Evolutionary conservation across 1,140 invertebrate genomes (phyloP).

Genomic region (Drosophila takahashii): DNA sequence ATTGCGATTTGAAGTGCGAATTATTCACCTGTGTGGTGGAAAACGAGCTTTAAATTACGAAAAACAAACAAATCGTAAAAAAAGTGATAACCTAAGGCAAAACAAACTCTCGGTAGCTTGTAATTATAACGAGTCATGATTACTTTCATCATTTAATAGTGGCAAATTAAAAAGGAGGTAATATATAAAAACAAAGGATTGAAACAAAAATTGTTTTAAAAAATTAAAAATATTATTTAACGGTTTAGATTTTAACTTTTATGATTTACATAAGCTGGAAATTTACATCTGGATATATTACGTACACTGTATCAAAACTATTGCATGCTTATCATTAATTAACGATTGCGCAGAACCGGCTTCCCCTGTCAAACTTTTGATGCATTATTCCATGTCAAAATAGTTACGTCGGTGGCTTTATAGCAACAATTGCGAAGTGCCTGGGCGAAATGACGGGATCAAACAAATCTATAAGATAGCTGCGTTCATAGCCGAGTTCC

Average conservation of each 20-base stretch:
- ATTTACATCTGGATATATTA: too few species aligned
- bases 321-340: slow-evolving; percentile 12
- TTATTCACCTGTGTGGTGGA: slow-evolving; percentile 14
- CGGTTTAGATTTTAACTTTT: too few species aligned
- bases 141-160: neutral
- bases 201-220: neutral
- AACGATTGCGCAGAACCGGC: neutral
- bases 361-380: slow-evolving; percentile 2
- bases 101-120: neutral
- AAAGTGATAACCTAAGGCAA: neutral
- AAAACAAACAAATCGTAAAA: slow-evolving; percentile 1
- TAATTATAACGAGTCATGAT: slow-evolving; percentile 1
- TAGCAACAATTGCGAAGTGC: slow-evolving; percentile 89
- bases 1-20: slow-evolving; percentile 8
- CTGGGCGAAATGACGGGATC: slow-evolving; percentile 91
- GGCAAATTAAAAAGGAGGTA: neutral
- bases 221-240: neutral
- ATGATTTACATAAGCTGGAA: too few species aligned
- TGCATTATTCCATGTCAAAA: neutral
- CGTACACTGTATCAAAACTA: neutral
- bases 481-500: slow-evolving; percentile 88
- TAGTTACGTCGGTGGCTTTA: slow-evolving; percentile 33
- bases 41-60: neutral
- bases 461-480: slow-evolving; percentile 90
- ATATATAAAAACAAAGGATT: too few species aligned